Evolutionary conservation across 2,888 invertebrate genomes (phyloP).

Genomic region (Tinea trinotella): DNA sequence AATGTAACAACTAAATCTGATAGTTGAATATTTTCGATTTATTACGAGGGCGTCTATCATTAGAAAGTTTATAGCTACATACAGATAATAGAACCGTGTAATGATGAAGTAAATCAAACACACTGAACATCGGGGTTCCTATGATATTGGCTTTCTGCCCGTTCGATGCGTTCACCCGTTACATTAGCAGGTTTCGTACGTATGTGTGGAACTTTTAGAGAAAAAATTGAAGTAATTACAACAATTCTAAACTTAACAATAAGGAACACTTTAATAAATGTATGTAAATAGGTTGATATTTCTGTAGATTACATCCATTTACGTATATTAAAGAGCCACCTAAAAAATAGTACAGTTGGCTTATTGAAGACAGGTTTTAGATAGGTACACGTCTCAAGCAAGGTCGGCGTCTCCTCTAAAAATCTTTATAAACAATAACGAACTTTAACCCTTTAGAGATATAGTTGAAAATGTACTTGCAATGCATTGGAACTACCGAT

Average conservation of each 20-base stretch:
- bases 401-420: conserved; percentile 8
- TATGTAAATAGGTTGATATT: too few species aligned
- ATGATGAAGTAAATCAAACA: conserved; percentile 4
- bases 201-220: background rate
- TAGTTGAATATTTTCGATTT: conserved; percentile 8
- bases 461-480: conserved; percentile 3
- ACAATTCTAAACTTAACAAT: too few species aligned
- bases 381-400: background rate
- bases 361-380: conserved; percentile 6
- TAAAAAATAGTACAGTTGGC: conserved; percentile 7
- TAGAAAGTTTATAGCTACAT: conserved; percentile 9
- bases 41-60: conserved; percentile 8
- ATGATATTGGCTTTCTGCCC: conserved; percentile 7
- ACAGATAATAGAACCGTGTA: background rate
- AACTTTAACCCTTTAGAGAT: conserved; percentile 2
- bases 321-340: background rate
- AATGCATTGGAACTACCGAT: background rate
- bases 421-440: background rate
- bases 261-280: too few species aligned
- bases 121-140: conserved; percentile 1
- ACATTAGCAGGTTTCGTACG: conserved; percentile 5
- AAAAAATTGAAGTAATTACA: too few species aligned
- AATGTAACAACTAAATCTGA: background rate
- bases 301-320: background rate
- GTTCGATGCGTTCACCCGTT: conserved; percentile 9